Base-by-base conservation (phyloP, 2,797 vertebrate genomes). In the Hylomyscus alleni region DNA sequence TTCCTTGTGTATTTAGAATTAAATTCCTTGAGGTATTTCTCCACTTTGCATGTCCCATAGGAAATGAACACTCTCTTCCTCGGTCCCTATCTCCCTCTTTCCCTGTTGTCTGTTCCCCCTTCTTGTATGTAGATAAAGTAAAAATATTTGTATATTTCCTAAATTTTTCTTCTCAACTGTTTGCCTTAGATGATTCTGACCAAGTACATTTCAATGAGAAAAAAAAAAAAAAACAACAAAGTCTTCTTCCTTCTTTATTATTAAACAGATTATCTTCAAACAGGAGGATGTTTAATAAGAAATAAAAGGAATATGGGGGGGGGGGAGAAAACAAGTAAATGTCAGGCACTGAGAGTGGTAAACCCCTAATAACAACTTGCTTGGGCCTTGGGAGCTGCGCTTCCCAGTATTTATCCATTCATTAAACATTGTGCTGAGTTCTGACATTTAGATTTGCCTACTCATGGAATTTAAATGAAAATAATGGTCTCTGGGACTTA, bases 401-500 rank as follows among this genome's bases (percentile, higher is more conserved):
- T 92, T 95, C 96, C 58, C 93, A 96, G 83, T 96, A 94, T 96
- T 95, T 91, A 95, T 97, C 65, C 31, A 92, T 97, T 96, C n/a
- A n/a, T n/a, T n/a, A n/a, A n/a, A n/a, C n/a, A n/a, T n/a, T n/a
- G n/a, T n/a, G n/a, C n/a, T n/a, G n/a, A n/a, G n/a, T n/a, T n/a
- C n/a, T n/a, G n/a, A n/a, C n/a, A n/a, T n/a, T n/a, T n/a, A n/a
- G n/a, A n/a, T n/a, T n/a, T n/a, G n/a, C n/a, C n/a, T n/a, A n/a
- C n/a, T n/a, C n/a, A n/a, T n/a, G n/a, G n/a, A n/a, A n/a, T n/a
- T n/a, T n/a, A n/a, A n/a, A n/a, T n/a, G n/a, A n/a, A n/a, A n/a
- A n/a, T n/a, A n/a, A n/a, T n/a, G n/a, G n/a, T n/a, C n/a, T n/a
- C n/a, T n/a, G n/a, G n/a, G n/a, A n/a, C n/a, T n/a, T n/a, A 92